Percentiles rank a stretch among this genome's conserved stretches.
phyloP scores from a whole-genome alignment of 2,797 vertebrate genomes.

The Melanotaenia nigrans region DNA sequence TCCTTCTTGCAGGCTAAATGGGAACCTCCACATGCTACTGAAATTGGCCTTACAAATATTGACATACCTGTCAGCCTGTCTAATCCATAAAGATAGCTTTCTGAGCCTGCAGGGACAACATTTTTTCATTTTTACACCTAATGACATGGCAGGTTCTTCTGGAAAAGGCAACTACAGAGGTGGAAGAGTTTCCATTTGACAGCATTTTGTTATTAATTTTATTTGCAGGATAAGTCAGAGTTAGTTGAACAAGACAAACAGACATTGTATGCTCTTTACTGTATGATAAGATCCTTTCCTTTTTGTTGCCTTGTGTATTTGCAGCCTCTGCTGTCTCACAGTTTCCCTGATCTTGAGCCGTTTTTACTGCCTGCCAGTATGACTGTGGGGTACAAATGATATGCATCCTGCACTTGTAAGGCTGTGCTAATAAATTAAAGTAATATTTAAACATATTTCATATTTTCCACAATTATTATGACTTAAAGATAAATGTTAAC shows the following conservation, averaged over 20 bases:
- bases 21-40: slow-evolving; percentile 15
- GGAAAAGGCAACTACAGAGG: slow-evolving; percentile 27
- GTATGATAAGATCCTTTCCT: slow-evolving; percentile 19
- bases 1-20: slow-evolving; percentile 41
- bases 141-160: slow-evolving; percentile 23
- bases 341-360: slow-evolving; percentile 55
- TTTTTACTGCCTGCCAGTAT: slow-evolving; percentile 8
- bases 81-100: slow-evolving; percentile 61
- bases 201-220: slow-evolving; percentile 11
- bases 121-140: slow-evolving; percentile 16
- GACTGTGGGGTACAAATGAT: slow-evolving; percentile 35
- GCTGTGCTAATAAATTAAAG: slow-evolving; percentile 19
- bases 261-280: neutral
- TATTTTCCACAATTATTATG: slow-evolving; percentile 29
- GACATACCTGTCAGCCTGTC: slow-evolving; percentile 61
- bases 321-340: slow-evolving; percentile 53
- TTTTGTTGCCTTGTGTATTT: slow-evolving; percentile 19
- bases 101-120: slow-evolving; percentile 33
- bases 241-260: slow-evolving; percentile 13
- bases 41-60: slow-evolving; percentile 62
- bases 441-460: slow-evolving; percentile 38
- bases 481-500: slow-evolving; percentile 38
- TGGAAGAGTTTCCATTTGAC: slow-evolving; percentile 2
- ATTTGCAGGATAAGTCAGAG: slow-evolving; percentile 31
- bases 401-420: slow-evolving; percentile 22